Conservation (phyloP, 2,888 invertebrate species). For the Crocallis elinguaria region DNA sequence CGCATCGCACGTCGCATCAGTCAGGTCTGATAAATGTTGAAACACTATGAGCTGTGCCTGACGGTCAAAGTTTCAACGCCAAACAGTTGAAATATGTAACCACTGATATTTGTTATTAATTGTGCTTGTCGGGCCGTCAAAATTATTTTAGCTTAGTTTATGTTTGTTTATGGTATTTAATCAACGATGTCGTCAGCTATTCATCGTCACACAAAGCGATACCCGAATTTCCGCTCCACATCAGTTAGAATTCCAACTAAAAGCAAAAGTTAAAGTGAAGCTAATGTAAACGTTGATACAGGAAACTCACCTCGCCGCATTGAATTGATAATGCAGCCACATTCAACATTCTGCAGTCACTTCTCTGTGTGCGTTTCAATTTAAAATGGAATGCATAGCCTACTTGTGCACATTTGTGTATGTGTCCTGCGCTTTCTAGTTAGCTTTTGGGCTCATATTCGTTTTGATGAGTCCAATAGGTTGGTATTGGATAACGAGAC, state of each 20-base stretch:
- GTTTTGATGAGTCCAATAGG: too few relatives aligned
- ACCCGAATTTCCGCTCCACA: conserved; percentile 12
- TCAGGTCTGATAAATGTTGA: too few relatives aligned
- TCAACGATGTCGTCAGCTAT: too few relatives aligned
- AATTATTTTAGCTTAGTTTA: too few relatives aligned
- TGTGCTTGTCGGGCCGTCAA: too few relatives aligned
- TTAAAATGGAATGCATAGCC: conserved; percentile 16
- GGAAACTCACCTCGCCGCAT: conserved; percentile 53
- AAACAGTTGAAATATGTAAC: too few relatives aligned
- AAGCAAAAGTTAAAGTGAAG: conserved; percentile 58
- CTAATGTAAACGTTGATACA: conserved; percentile 62
- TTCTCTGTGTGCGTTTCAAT: conserved; percentile 35
- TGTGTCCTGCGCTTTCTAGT: conserved; percentile 5
- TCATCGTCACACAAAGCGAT: conserved; percentile 14
- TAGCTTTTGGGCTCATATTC: conserved; percentile 11
- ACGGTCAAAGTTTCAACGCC: too few relatives aligned
- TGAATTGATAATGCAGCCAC: conserved; percentile 61
- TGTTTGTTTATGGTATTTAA: too few relatives aligned
- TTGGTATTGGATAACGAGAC: too few relatives aligned
- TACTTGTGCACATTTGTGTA: conserved; percentile 8
- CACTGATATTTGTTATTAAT: too few relatives aligned
- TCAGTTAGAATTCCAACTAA: conserved; percentile 32
- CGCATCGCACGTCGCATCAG: too few relatives aligned
- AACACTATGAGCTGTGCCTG: too few relatives aligned
- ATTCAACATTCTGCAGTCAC: conserved; percentile 40